Evolutionary conservation across 2,113 vertebrate genomes (phyloP), one percentile per base, ranked within the genome.

Genomic region (Petaurus breviceps): DNA sequence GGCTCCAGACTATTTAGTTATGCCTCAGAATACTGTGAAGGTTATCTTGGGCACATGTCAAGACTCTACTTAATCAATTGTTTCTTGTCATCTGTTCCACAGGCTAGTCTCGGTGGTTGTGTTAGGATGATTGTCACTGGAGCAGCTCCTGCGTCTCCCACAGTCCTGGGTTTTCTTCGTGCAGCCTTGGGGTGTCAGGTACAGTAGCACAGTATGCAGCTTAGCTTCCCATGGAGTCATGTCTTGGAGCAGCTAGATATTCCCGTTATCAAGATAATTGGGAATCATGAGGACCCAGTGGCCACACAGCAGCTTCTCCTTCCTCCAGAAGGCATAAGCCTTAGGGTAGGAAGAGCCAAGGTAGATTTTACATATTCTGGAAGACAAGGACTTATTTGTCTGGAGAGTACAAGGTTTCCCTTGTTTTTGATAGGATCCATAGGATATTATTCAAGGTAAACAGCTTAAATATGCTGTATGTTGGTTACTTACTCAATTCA

Each of bases 131-230:
- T 99, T 6, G 99, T 99, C 26, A 99, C 99, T 0, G 99, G 99
- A 10, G 99, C 99, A 8, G 99, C 99, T 54, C 99, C 99, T 0
- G 99, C 99, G 0, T 99, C 99, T 11, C 99, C 99, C 0, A 98
- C 98, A 0, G 99, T 99, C 50, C 98, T 99, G 97, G 99, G 99
- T 93, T 99, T 99, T 97, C 99, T 99, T 92, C 98, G 99, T 10
- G 99, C 99, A 0, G 99, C 99, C n/a, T 98, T 99, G 0, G 99
- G 99, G 22, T 99, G 99, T 93, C 99, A 99, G 99, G 99, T 99
- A 98, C 94, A 84, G 53, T 52, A 77, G 37, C 68, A 77, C 51
- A 31, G 49, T 54, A 3, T 50, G 10, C 55, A 51, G 10, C 51
- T n/a, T 77, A n/a, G 0, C 1, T 93, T 93, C 23, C 28, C 9